Base-by-base conservation (phyloP, 2,113 vertebrate species). In the Nothocercus nigrocapillus region DNA sequence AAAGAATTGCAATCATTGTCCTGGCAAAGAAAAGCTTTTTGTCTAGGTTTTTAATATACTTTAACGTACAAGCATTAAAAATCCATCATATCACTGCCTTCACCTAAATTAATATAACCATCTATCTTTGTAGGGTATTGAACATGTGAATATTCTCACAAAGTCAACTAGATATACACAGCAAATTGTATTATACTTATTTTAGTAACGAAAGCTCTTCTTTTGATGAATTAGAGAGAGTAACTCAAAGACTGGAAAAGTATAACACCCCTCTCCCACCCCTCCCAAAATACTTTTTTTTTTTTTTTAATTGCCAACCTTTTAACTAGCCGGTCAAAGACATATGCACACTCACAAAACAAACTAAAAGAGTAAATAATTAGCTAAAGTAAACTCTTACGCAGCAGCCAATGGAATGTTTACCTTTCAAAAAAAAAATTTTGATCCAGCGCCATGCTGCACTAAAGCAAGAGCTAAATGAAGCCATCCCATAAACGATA, bases 291-390 rank as follows among this genome's bases (percentile, higher is more conserved):
- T 47, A 47, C 45, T 47, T 47, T 47, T 47, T 47, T 45, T 51
- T 24, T 45, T 51, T 25, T 59, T 51, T 53, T 53, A 81, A n/a
- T 49, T 72, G 21, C 3, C 6, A 74, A 36, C 17, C 21, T 85
- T 74, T 80, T n/a, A 93, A 54, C 61, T 53, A 81, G n/a, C 20
- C 27, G 58, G 85, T 47, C 47, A 75, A 81, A 94, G 74, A 42
- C 79, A 84, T 75, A 49, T 3, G 38, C 10, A 67, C 38, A 47
- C 14, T 61, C 58, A 89, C 79, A 94, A 82, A 70, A 38, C 53
- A 92, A 94, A 90, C 69, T 58, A 53, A 51, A 79, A 34, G n/a
- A 82, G 91, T 90, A 84, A 97, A 95, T 92, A 75, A 90, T 89
- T 94, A 94, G 85, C 92, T 56, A 96, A 86, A 92, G 61, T 68